These are phyloP conservation scores for Drosophila kanekoi DNA, from an alignment of 2,888 invertebrate species.

Conservation along the genomic window DNA sequence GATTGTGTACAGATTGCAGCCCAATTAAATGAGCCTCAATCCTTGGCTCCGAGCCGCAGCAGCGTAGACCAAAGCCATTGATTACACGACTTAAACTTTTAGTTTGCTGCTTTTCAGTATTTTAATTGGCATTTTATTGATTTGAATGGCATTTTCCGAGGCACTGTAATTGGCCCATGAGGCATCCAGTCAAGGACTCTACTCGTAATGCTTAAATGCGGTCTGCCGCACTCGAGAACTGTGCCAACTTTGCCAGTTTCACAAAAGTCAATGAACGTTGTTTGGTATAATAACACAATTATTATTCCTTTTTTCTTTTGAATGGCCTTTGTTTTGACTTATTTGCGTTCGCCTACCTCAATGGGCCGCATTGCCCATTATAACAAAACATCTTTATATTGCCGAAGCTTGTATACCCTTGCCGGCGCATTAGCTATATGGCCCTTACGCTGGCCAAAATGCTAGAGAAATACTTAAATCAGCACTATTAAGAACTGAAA, in stretches of 20 bases:
- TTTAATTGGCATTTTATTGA: slow-evolving; percentile 68
- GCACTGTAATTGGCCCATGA: slow-evolving; percentile 29
- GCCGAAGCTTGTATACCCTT: slow-evolving; percentile 4
- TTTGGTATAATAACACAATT: slow-evolving; percentile 63
- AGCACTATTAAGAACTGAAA: no score
- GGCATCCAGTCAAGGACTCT: slow-evolving; percentile 23
- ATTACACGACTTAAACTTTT: slow-evolving; percentile 52
- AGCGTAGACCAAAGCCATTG: slow-evolving; percentile 24
- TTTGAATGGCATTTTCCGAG: slow-evolving; percentile 23
- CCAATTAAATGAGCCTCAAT: slow-evolving; percentile 46
- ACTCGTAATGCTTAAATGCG: slow-evolving; percentile 30
- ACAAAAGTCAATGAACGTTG: slow-evolving; percentile 53
- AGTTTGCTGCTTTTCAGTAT: slow-evolving; percentile 36
- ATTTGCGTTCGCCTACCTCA: slow-evolving; percentile 11
- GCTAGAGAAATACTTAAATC: no score
- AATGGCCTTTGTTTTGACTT: slow-evolving; percentile 8
- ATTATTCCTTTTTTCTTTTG: slow-evolving; percentile 15
- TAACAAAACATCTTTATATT: no score
- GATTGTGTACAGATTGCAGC: slow-evolving; percentile 25
- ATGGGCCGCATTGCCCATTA: background rate
- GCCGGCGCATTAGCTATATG: background rate
- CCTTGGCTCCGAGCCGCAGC: slow-evolving; percentile 10
- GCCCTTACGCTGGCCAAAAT: no score
- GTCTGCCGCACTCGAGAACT: slow-evolving; percentile 52
- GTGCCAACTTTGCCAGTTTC: slow-evolving; percentile 38